phyloP scores from a whole-genome alignment of 2,888 invertebrate genomes.

The Sepiola atlantica region DNA sequence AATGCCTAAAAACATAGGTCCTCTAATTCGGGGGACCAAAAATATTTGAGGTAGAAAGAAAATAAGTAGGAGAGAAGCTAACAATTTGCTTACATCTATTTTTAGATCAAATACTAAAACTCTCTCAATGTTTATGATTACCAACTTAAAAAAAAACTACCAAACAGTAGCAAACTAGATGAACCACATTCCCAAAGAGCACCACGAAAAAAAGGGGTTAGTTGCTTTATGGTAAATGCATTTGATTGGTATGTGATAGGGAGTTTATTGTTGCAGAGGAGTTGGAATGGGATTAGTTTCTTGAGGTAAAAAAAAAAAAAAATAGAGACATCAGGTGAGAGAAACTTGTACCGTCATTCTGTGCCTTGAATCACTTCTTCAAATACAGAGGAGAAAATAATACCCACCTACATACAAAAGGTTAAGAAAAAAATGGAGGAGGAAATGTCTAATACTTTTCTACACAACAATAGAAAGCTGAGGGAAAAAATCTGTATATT shows the following conservation, averaged over 20 bases:
- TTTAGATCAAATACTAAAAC: no score
- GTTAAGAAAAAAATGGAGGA: background rate
- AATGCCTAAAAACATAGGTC: no score
- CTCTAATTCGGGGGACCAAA: no score
- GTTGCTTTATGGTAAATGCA: background rate
- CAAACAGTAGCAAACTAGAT: background rate
- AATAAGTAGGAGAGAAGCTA: no score
- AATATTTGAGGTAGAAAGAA: no score
- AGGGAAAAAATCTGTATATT: background rate
- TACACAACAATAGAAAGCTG: background rate
- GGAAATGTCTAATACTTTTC: background rate
- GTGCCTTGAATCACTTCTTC: background rate
- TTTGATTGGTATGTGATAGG: background rate
- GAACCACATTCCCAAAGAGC: background rate
- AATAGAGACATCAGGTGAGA: background rate
- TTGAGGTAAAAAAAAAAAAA: background rate
- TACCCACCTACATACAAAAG: background rate
- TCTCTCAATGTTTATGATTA: no score
- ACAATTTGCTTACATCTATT: no score
- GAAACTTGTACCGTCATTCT: background rate
- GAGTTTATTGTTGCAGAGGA: background rate
- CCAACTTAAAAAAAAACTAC: background rate
- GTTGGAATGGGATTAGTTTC: background rate
- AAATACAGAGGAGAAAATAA: no score
- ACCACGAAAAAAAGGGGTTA: background rate